A percentile compares a stretch with the other conserved stretches of the same genome.
These are phyloP conservation scores for Melinaea marsaeus DNA, from an alignment of 2,888 invertebrate genomes.

Conservation along the genomic window DNA sequence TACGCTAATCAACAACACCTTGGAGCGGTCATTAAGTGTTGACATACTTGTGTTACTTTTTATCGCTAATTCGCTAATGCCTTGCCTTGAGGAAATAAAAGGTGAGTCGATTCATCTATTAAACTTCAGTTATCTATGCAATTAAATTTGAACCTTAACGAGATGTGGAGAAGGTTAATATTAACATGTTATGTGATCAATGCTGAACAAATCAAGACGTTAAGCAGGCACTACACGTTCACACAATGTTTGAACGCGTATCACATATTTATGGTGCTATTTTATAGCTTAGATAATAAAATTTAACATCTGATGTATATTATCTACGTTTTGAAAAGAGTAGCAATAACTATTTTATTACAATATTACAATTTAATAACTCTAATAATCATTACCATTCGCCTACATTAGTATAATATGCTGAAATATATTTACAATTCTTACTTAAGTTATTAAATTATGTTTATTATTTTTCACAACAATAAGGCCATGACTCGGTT, in stretches of 20 bases:
- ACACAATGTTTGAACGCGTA: conserved; percentile 16
- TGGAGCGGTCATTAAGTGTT: conserved; percentile 3
- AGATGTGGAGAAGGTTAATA: not conserved
- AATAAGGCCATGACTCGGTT: too few relatives aligned
- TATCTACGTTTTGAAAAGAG: conserved; percentile 3
- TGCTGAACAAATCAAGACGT: conserved; percentile 18
- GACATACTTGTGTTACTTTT: conserved; percentile 20
- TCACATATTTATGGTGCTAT: conserved; percentile 24
- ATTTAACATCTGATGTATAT: conserved; percentile 14
- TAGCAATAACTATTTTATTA: not conserved
- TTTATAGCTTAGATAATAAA: conserved; percentile 20
- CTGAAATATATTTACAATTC: too few relatives aligned
- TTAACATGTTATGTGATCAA: not conserved
- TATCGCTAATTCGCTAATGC: conserved; percentile 22
- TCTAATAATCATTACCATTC: too few relatives aligned
- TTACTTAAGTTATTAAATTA: too few relatives aligned
- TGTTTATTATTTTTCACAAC: too few relatives aligned
- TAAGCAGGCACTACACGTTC: conserved; percentile 21
- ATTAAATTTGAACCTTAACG: conserved; percentile 8
- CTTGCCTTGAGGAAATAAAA: conserved; percentile 25
- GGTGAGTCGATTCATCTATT: conserved; percentile 20
- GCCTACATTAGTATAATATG: too few relatives aligned
- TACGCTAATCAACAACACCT: conserved; percentile 8
- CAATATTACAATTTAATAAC: not conserved
- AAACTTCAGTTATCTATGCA: not conserved